phyloP scores from a whole-genome alignment of 1,140 invertebrate species.

The Zaprionus africanus region DNA sequence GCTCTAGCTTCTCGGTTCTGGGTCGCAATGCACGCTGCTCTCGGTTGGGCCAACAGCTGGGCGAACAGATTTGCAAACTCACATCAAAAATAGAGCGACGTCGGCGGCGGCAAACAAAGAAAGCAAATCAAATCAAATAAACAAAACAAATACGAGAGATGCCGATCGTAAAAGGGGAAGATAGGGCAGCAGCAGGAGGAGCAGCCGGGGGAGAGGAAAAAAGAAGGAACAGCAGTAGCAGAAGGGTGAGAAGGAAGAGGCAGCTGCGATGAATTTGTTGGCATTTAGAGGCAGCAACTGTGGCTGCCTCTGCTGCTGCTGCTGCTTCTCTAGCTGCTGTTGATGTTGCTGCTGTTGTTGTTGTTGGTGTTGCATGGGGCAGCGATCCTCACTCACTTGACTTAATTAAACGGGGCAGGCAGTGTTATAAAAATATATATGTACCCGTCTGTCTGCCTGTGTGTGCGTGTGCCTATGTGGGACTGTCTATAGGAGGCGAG shows the following conservation, averaged over 20 bases:
- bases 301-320: constrained; percentile 36
- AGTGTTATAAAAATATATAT: constrained; percentile 53
- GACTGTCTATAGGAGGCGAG: constrained; percentile 50
- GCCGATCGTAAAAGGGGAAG: constrained; percentile 46
- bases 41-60: constrained; percentile 62
- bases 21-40: constrained; percentile 9
- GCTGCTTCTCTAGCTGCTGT: neutral
- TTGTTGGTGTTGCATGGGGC: constrained; percentile 48
- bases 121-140: constrained; percentile 73
- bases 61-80: constrained; percentile 55
- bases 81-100: constrained; percentile 50
- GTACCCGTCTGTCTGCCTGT: constrained; percentile 11
- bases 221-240: constrained; percentile 9
- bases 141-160: constrained; percentile 74
- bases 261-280: constrained; percentile 66
- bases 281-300: constrained; percentile 69
- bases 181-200: constrained; percentile 16
- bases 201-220: neutral
- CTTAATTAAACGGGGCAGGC: constrained; percentile 74
- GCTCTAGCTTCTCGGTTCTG: constrained; percentile 1
- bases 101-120: constrained; percentile 70
- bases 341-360: neutral
- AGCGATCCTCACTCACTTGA: constrained; percentile 77
- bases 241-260: constrained; percentile 8
- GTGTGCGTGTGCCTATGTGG: constrained; percentile 43